Percentiles rank a stretch among this genome's conserved stretches.
Evolutionary conservation across 1,140 invertebrate genomes (phyloP).

Genomic region (Branchinecta lynchi): DNA sequence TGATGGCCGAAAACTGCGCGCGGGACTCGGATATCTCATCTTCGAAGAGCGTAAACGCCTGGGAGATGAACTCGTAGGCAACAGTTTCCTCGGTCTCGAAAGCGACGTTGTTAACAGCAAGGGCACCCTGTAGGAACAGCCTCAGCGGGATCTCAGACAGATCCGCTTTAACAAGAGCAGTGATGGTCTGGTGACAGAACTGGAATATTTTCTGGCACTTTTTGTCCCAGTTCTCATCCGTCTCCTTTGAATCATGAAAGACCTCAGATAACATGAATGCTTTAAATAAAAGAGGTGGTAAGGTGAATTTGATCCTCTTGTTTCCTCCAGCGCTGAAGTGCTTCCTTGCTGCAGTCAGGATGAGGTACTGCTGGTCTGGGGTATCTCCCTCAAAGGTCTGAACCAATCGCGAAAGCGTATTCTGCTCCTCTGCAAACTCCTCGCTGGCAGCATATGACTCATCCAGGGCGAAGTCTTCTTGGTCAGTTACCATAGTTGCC

Average conservation of each 20-base stretch:
- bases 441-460: constrained; percentile 56
- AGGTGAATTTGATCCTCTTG: constrained; percentile 68
- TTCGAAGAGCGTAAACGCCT: constrained; percentile 92
- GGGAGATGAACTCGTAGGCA: constrained; percentile 95
- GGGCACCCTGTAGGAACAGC: constrained; percentile 83
- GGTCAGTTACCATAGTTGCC: constrained; percentile 70
- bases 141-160: constrained; percentile 79
- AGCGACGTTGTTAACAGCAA: constrained; percentile 76
- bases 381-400: constrained; percentile 58
- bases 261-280: constrained; percentile 76
- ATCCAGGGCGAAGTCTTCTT: constrained; percentile 49
- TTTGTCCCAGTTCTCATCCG: constrained; percentile 95
- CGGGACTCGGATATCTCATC: constrained; percentile 98
- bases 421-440: constrained; percentile 94
- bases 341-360: constrained; percentile 70
- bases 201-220: constrained; percentile 97
- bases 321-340: constrained; percentile 75
- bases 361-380: constrained; percentile 85
- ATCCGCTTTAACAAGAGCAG: constrained; percentile 79
- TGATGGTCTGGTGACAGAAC: constrained; percentile 90
- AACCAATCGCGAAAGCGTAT: constrained; percentile 62
- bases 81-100: constrained; percentile 92
- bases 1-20: constrained; percentile 87
- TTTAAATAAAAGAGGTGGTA: constrained; percentile 93
- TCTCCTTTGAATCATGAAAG: constrained; percentile 55